These are phyloP conservation scores for Pollachius pollachius DNA, from an alignment of 2,113 vertebrate species.

Conservation along the genomic window DNA sequence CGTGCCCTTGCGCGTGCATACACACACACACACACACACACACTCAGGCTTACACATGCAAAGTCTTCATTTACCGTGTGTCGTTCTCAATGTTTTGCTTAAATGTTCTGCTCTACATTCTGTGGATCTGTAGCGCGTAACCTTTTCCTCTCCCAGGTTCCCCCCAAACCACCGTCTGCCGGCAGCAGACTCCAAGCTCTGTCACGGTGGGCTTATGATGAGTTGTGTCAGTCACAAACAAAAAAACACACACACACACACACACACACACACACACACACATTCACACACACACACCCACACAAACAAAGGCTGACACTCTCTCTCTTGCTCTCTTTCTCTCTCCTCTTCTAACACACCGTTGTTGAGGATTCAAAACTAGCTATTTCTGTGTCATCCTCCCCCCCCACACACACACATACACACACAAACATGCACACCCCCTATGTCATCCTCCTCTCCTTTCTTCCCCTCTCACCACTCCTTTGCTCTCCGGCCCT, in stretches of 20 bases:
- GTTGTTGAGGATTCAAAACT: constrained; percentile 53
- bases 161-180: background rate
- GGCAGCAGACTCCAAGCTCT: background rate
- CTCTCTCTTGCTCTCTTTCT: background rate
- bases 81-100: background rate
- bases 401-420: background rate
- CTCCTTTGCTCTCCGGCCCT: constrained; percentile 45
- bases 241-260: constrained; percentile 10
- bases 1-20: constrained; percentile 15
- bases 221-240: constrained; percentile 43
- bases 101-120: too few relatives aligned
- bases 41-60: background rate
- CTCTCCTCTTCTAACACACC: background rate
- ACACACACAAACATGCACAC: too few relatives aligned
- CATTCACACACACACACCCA: constrained; percentile 29
- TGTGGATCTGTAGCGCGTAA: too few relatives aligned
- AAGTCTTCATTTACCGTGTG: constrained; percentile 3
- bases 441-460: constrained; percentile 22
- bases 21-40: constrained; percentile 19
- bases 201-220: background rate
- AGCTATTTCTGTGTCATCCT: constrained; percentile 58
- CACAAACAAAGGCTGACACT: constrained; percentile 11
- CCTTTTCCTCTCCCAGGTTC: background rate
- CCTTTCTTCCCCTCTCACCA: constrained; percentile 30
- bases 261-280: constrained; percentile 24